Evolutionary conservation across 2,797 vertebrate species (phyloP), one percentile per base, ranked within the genome.

Genomic region (Melanotaenia parkinsoni): DNA sequence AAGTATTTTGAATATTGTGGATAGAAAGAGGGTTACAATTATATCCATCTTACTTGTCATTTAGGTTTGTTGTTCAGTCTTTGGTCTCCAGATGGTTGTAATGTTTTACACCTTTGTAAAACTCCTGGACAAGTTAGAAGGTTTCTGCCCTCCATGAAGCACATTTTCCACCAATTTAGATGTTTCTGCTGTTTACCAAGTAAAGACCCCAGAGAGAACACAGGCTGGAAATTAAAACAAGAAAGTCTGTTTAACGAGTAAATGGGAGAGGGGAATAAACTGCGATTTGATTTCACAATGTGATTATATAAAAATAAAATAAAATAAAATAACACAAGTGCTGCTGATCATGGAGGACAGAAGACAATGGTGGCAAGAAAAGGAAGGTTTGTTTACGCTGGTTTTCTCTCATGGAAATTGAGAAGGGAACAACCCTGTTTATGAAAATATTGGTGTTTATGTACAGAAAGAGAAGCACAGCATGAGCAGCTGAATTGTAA

Each of bases 111-210:
- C 58, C 43, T 79, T 68, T 81, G 54, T 67, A 84, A 77, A 79
- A 84, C 72, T 72, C 58, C 68, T 62, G 67, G 66, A 58, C 73
- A 77, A 79, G 56, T 59, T 56, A 62, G 82, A 64, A 56, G n/a
- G 38, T 63, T 69, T 61, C 85, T 71, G 7, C 87, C 69, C 45
- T 63, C 43, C n/a, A 40, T 91, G 84, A 94, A 79, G 74, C 82
- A 88, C 72, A 82, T 90, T 93, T 95, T 94, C 92, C 92, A 91
- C 76, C 63, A 51, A 88, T 90, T 93, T 88, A 79, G 78, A 89
- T 89, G 77, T 86, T 88, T 86, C 82, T 90, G 69, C 86, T 92
- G 81, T 93, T 92, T 90, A 92, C 86, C 86, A 89, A 86, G 90
- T 91, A 76, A 78, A 87, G 78, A 84, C 86, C 86, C 82, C 58